These are phyloP conservation scores for Dasyornis broadbenti DNA, from an alignment of 2,113 vertebrate species.

Conservation along the genomic window DNA sequence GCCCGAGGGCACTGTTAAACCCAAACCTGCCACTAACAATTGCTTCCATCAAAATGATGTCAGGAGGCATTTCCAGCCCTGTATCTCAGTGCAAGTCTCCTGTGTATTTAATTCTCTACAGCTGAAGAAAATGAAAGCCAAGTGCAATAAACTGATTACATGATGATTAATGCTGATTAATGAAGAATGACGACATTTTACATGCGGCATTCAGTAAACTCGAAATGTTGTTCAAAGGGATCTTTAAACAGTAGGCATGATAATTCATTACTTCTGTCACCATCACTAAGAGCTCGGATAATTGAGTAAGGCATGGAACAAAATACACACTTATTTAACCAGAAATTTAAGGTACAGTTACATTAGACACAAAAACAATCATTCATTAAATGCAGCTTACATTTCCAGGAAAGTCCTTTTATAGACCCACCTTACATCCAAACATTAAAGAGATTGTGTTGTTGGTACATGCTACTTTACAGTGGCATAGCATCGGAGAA, in stretches of 20 bases:
- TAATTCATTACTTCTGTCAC: conserved; percentile 28
- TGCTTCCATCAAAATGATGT: conserved; percentile 54
- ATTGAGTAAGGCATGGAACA: conserved; percentile 12
- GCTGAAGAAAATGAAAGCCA: conserved; percentile 50
- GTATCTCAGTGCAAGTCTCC: conserved; percentile 23
- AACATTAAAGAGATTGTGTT: conserved; percentile 88
- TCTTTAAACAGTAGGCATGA: neutral
- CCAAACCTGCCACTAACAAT: conserved; percentile 61
- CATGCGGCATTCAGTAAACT: conserved; percentile 27
- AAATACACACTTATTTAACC: conserved; percentile 6
- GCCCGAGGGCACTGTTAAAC: conserved; percentile 50
- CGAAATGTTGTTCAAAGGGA: conserved; percentile 11
- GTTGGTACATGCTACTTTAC: conserved; percentile 87
- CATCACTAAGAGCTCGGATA: neutral
- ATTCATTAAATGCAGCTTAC: conserved; percentile 38
- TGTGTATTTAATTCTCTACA: conserved; percentile 41
- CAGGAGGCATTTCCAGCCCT: conserved; percentile 54
- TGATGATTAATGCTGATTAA: conserved; percentile 54
- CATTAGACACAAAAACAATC: neutral
- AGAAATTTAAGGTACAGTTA: conserved; percentile 6
- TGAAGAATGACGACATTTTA: conserved; percentile 48
- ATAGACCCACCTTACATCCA: conserved; percentile 86
- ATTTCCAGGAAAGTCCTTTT: conserved; percentile 46
- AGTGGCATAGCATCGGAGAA: conserved; percentile 85
- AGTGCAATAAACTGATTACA: conserved; percentile 58